Conservation (phyloP, 2,888 invertebrate species). For the Apamea epomidion region DNA sequence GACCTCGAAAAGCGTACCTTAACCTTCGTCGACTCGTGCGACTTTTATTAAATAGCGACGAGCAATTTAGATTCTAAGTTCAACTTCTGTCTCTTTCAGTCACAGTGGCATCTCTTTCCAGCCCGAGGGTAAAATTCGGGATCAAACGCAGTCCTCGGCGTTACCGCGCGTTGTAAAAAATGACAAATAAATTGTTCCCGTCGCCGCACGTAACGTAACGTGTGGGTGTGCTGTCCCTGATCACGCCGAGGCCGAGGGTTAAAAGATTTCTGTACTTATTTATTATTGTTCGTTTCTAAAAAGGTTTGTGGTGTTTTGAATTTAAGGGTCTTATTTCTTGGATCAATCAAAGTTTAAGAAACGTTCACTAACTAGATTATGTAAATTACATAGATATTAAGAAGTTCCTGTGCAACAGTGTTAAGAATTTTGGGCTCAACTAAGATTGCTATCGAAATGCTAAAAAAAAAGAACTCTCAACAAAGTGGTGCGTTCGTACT, state of each 20-base stretch:
- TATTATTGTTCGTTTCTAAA: slow-evolving; percentile 11
- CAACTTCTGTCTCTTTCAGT: slow-evolving; percentile 32
- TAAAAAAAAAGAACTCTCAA: neutral
- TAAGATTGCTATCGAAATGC: neutral
- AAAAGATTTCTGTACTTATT: slow-evolving; percentile 2
- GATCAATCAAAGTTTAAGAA: neutral
- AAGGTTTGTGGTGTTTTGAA: neutral
- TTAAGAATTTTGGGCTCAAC: neutral
- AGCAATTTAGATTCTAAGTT: neutral
- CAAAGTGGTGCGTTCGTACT: too few species aligned
- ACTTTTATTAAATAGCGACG: neutral
- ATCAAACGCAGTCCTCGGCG: slow-evolving; percentile 55
- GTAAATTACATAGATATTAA: neutral
- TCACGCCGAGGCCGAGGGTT: slow-evolving; percentile 2
- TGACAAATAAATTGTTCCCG: slow-evolving; percentile 62
- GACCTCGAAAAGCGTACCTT: neutral
- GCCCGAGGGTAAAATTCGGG: slow-evolving; percentile 58
- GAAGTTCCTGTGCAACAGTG: neutral
- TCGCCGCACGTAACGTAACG: slow-evolving; percentile 27
- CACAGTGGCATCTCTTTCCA: slow-evolving; percentile 14
- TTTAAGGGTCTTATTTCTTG: neutral
- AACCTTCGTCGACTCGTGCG: neutral
- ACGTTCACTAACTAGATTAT: neutral
- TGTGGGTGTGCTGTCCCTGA: slow-evolving; percentile 18
- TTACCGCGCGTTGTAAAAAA: slow-evolving; percentile 57